Percentiles rank a stretch among this genome's conserved stretches.
Evolutionary conservation across 2,888 invertebrate genomes (phyloP).

Genomic region (Drosophila differens): DNA sequence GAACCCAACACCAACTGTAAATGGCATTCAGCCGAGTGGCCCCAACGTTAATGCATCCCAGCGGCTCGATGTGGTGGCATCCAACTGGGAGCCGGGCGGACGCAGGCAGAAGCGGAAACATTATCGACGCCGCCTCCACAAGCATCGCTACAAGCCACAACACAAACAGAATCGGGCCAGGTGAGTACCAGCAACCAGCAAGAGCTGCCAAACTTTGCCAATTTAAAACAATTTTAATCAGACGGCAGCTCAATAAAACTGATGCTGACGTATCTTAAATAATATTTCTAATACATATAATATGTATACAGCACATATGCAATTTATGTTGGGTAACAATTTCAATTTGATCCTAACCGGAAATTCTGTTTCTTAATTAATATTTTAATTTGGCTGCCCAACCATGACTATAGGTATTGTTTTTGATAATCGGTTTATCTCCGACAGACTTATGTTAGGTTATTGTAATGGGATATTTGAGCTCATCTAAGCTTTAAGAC

Average conservation of each 20-base stretch:
- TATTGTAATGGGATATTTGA: neutral
- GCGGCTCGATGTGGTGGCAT: conserved; percentile 7
- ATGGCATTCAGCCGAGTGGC: conserved; percentile 21
- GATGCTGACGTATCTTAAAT: neutral
- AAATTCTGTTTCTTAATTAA: neutral
- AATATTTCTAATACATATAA: neutral
- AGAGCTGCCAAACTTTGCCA: neutral
- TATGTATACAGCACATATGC: neutral
- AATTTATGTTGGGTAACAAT: neutral
- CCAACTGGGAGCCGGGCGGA: conserved; percentile 5
- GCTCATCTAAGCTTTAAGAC: neutral
- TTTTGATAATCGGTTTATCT: neutral
- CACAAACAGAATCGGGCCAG: conserved; percentile 60
- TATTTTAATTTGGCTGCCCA: neutral
- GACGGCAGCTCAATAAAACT: neutral
- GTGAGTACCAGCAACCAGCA: conserved; percentile 46
- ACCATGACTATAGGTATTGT: neutral
- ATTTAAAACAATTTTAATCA: conserved; percentile 2
- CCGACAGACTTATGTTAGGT: neutral
- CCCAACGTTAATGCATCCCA: conserved; percentile 30
- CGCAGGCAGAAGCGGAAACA: conserved; percentile 71
- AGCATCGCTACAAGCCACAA: conserved; percentile 63
- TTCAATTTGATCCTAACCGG: neutral
- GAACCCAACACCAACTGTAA: conserved; percentile 16
- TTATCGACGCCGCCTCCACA: conserved; percentile 70